Base-by-base conservation (phyloP, 2,888 invertebrate species). In the Encarsia formosa region DNA sequence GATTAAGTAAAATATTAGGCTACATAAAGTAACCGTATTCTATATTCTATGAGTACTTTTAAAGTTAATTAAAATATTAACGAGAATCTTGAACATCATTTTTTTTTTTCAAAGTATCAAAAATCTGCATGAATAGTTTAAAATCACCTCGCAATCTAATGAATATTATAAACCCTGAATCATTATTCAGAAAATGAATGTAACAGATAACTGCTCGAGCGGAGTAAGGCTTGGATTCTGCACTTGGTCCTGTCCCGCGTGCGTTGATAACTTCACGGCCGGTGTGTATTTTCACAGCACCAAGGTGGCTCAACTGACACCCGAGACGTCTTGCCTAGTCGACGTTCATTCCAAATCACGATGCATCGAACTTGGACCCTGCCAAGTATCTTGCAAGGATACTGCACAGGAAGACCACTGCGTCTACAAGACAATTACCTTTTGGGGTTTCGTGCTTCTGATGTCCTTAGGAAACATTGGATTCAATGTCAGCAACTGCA, bases 401-500 rank as follows among this genome's bases (percentile, higher is more conserved):
- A 58, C 60, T 1, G 52, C 62, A n/a, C 58, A 63, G 11, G 52
- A 62, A 38, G 43, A 54, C 29, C 35, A 37, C 15, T 68, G 66
- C 49, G 70, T 87, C 16, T 87, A 87, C 62, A 74, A 74, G 53
- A 81, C 84, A 0, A 63, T 74, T 0, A 78, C 81, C 0, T 91
- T 90, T 70, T 89, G 88, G 88, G 76, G 79, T 3, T 90, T 88
- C 61, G 82, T 89, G 0, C 59, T 84, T 1, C 70, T 88, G 19
- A 82, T 88, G 78, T 84, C 85, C 37, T 58, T 87, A 2, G 89
- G 89, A 23, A 87, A 84, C 2, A 86, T 90, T 52, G 86, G 87
- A 3, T 91, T 86, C 66, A 91, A 90, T 69, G 91, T 94, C 0
- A 83, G 86, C 26, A 88, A 92, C 65, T 90, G 88, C 40, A 85